These are phyloP conservation scores for Gastracanthus pulcherrimus DNA, from an alignment of 2,888 invertebrate genomes.

Conservation along the genomic window DNA sequence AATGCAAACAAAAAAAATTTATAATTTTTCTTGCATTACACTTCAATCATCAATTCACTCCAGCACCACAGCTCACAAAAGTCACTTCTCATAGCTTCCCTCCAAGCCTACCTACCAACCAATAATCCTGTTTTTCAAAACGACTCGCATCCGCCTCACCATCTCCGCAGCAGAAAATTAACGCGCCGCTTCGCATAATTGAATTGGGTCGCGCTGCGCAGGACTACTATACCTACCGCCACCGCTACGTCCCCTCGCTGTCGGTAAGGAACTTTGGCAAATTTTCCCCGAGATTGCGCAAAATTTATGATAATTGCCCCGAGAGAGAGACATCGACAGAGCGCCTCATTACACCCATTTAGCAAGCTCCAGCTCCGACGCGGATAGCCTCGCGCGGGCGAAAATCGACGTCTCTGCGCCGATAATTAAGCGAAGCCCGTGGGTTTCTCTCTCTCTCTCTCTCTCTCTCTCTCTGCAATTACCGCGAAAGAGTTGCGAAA, in stretches of 20 bases:
- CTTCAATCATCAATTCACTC: too few relatives aligned
- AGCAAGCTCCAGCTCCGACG: constrained; percentile 2
- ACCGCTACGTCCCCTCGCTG: too few relatives aligned
- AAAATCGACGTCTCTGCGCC: constrained; percentile 2
- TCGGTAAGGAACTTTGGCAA: constrained; percentile 3
- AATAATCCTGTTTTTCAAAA: too few relatives aligned
- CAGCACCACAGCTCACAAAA: too few relatives aligned
- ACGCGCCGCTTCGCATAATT: background rate
- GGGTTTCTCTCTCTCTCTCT: too few relatives aligned
- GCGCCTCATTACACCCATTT: constrained; percentile 23
- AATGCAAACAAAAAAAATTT: too few relatives aligned
- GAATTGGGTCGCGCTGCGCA: background rate
- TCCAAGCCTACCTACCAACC: too few relatives aligned
- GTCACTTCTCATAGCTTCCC: too few relatives aligned
- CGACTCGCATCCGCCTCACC: too few relatives aligned
- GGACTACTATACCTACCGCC: too few relatives aligned
- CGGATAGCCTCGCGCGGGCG: background rate
- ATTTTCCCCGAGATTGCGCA: constrained; percentile 18
- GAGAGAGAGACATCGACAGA: background rate
- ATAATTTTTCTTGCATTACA: too few relatives aligned
- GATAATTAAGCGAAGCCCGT: constrained; percentile 35
- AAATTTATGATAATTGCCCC: constrained; percentile 43
- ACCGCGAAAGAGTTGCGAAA: constrained; percentile 4
- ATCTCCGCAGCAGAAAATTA: background rate
- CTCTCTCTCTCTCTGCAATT: background rate